These are phyloP conservation scores for Sporophila hypoxantha DNA, from an alignment of 2,113 vertebrate genomes.

Conservation along the genomic window DNA sequence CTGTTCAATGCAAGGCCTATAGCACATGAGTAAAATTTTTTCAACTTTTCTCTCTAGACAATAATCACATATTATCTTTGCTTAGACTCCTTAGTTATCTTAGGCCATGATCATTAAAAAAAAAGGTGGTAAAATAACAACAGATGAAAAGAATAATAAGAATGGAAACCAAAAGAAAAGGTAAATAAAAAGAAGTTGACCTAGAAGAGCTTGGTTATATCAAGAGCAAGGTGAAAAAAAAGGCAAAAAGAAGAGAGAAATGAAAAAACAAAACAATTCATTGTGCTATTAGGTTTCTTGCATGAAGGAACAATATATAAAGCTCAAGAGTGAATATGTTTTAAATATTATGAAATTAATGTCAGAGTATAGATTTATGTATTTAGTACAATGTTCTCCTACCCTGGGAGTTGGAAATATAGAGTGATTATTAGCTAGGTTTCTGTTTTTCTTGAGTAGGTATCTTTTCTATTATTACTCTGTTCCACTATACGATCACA, in stretches of 20 bases:
- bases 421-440: constrained; percentile 54
- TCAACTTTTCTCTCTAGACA: not conserved
- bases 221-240: not conserved
- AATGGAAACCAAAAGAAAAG: not conserved
- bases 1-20: not conserved
- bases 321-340: constrained; percentile 19
- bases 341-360: constrained; percentile 56
- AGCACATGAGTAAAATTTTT: not conserved
- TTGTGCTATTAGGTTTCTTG: not conserved
- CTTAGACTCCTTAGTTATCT: not conserved
- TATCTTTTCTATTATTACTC: constrained; percentile 59
- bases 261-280: constrained; percentile 17
- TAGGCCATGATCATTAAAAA: not conserved
- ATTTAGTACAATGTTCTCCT: constrained; percentile 40
- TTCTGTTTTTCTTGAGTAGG: constrained; percentile 64
- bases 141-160: not conserved
- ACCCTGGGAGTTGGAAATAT: constrained; percentile 36
- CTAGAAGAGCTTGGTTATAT: not conserved
- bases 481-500: constrained; percentile 58
- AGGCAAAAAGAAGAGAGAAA: not conserved
- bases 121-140: not conserved
- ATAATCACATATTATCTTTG: not conserved
- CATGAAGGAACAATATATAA: constrained; percentile 39
- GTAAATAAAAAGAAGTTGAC: not conserved
- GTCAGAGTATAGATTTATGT: constrained; percentile 54